Evolutionary conservation across 1,140 invertebrate species (phyloP).

Genomic region (Hylaeus anthracinus): DNA sequence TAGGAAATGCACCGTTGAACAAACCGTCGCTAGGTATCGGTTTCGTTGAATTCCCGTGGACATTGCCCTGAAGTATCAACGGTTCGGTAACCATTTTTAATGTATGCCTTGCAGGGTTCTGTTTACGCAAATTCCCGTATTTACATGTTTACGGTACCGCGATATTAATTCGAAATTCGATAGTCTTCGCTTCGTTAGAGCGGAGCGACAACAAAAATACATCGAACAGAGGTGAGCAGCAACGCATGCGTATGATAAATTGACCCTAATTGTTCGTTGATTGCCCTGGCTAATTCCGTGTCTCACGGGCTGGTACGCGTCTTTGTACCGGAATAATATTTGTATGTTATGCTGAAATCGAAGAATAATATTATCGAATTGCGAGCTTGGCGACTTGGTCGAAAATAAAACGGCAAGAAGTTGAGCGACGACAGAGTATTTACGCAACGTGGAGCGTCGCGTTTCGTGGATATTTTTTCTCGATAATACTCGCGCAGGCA

Average conservation of each 20-base stretch:
- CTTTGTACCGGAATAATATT: slow-evolving; percentile 16
- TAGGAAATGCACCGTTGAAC: no score
- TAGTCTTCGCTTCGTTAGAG: background rate
- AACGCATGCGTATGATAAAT: no score
- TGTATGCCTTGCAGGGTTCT: no score
- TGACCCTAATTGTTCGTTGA: slow-evolving; percentile 15
- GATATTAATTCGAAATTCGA: background rate
- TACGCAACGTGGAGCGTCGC: slow-evolving; percentile 38
- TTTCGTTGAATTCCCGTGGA: no score
- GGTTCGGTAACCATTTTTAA: no score
- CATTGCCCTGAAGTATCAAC: no score
- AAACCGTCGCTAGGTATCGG: no score
- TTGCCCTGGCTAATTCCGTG: slow-evolving; percentile 3
- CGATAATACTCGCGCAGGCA: background rate
- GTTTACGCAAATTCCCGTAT: background rate
- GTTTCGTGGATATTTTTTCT: background rate
- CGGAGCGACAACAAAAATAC: background rate
- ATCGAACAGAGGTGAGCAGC: background rate
- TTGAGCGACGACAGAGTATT: slow-evolving; percentile 34
- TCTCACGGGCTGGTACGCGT: background rate
- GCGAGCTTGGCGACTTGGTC: no score
- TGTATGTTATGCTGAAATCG: background rate
- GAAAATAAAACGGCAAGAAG: no score
- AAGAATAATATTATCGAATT: background rate
- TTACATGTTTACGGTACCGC: no score